Percentiles rank a stretch among this genome's conserved stretches.
Conservation (phyloP, 1,140 invertebrate genomes). For the Drosophila rufa region DNA sequence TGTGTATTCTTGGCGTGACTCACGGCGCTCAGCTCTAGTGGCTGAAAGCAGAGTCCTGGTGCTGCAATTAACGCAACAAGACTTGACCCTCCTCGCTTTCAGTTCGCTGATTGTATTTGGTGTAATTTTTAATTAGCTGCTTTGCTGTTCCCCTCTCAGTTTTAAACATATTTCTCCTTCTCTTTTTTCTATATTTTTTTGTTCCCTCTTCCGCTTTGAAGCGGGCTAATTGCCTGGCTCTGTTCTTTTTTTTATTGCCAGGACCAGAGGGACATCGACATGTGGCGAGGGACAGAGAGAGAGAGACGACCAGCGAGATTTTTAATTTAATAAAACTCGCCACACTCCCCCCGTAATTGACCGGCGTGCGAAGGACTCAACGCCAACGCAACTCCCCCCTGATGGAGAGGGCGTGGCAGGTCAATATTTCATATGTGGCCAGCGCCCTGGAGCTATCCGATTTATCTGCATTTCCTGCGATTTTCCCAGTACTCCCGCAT, state of each 20-base stretch:
- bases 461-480: conserved; percentile 8
- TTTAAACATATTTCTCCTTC: background rate
- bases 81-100: conserved; percentile 26
- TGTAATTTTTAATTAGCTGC: conserved; percentile 53
- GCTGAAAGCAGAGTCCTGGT: conserved; percentile 14
- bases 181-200: background rate
- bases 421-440: conserved; percentile 28
- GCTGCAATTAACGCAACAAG: conserved; percentile 45
- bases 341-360: conserved; percentile 16
- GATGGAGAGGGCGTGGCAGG: conserved; percentile 11
- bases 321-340: conserved; percentile 41
- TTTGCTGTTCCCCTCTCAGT: background rate
- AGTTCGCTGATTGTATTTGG: conserved; percentile 31
- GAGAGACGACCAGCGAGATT: conserved; percentile 5
- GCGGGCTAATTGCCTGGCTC: conserved; percentile 35
- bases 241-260: conserved; percentile 12
- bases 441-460: conserved; percentile 2
- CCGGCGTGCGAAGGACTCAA: background rate
- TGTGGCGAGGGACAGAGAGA: background rate
- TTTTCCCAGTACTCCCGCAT: conserved; percentile 12
- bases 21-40: background rate
- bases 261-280: conserved; percentile 15
- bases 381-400: background rate
- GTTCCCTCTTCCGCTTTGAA: conserved; percentile 20
- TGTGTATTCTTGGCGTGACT: conserved; percentile 3